A percentile compares a stretch with the other conserved stretches of the same genome.
Conservation (phyloP, 2,888 invertebrate genomes). For the Hydriomena furcata region DNA sequence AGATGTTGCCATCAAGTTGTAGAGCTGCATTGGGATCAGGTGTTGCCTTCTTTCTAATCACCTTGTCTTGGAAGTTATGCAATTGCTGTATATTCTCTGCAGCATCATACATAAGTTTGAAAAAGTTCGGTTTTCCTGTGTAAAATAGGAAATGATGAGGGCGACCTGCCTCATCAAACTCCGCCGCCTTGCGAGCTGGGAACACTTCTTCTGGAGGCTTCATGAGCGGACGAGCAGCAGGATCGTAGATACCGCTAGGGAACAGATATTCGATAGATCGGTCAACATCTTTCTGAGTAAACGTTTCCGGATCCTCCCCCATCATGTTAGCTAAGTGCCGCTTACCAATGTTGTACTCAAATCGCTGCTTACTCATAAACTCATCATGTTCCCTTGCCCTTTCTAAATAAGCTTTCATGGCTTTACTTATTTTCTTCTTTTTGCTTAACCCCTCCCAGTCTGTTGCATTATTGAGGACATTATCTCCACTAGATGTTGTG, state of each 20-base stretch:
- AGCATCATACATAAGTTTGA: conserved; percentile 91
- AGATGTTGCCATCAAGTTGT: conserved; percentile 65
- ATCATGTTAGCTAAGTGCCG: conserved; percentile 99
- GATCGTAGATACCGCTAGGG: conserved; percentile 95
- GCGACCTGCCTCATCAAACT: conserved; percentile 95
- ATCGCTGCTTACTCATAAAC: conserved; percentile 90
- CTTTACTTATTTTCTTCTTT: conserved; percentile 89
- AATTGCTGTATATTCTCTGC: conserved; percentile 87
- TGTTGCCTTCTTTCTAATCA: conserved; percentile 84
- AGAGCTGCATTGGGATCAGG: conserved; percentile 85
- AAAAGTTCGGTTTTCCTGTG: conserved; percentile 94
- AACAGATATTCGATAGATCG: conserved; percentile 96
- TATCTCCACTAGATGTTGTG: conserved; percentile 38
- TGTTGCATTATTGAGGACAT: conserved; percentile 56
- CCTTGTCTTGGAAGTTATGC: conserved; percentile 88
- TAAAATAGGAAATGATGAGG: conserved; percentile 97
- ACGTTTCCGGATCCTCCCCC: conserved; percentile 95
- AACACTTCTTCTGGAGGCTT: conserved; percentile 94
- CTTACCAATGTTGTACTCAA: conserved; percentile 95
- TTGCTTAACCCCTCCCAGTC: conserved; percentile 74
- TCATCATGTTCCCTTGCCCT: conserved; percentile 91
- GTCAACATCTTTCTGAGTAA: conserved; percentile 94
- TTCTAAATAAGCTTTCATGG: conserved; percentile 95
- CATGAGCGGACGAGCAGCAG: conserved; percentile 94
- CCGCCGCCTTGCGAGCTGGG: conserved; percentile 92